A percentile compares a stretch with the other conserved stretches of the same genome.
These are phyloP conservation scores for Erebia aethiops DNA, from an alignment of 2,888 invertebrate species.

Conservation along the genomic window DNA sequence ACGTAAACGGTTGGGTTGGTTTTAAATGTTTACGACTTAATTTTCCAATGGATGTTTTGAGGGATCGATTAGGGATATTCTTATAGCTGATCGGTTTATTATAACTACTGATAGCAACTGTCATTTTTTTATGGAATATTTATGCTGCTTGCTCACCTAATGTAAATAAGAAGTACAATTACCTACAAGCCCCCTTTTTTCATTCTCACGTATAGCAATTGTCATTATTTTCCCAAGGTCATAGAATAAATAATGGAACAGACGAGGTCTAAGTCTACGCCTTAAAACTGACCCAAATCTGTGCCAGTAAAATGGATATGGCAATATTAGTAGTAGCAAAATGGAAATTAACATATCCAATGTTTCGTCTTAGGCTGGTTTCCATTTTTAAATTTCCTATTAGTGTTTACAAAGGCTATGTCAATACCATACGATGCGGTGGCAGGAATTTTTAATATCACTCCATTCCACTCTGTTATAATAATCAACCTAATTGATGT, in stretches of 20 bases:
- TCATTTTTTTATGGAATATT: not conserved
- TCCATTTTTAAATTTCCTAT: conserved; percentile 81
- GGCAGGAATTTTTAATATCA: conserved; percentile 62
- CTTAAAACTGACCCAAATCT: not conserved
- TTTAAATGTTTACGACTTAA: conserved; percentile 38
- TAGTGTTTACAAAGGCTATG: conserved; percentile 80
- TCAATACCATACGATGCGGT: conserved; percentile 71
- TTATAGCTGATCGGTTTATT: not conserved
- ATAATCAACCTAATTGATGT: conserved; percentile 21
- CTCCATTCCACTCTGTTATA: not conserved
- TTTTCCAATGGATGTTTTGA: not conserved
- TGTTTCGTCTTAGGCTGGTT: conserved; percentile 79
- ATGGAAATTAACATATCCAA: conserved; percentile 64
- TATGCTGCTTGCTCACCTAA: no score
- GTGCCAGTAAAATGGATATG: not conserved
- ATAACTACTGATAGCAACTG: not conserved
- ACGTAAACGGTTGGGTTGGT: conserved; percentile 16
- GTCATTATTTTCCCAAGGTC: no score
- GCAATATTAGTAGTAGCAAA: not conserved
- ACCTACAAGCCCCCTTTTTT: no score
- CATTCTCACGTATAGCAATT: no score
- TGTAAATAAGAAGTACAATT: no score
- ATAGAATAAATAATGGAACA: no score
- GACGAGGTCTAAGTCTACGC: no score
- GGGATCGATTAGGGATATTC: not conserved